A percentile compares a stretch with the other conserved stretches of the same genome.
Evolutionary conservation across 2,113 vertebrate species (phyloP).

Genomic region (Rousettus leschenaultii): DNA sequence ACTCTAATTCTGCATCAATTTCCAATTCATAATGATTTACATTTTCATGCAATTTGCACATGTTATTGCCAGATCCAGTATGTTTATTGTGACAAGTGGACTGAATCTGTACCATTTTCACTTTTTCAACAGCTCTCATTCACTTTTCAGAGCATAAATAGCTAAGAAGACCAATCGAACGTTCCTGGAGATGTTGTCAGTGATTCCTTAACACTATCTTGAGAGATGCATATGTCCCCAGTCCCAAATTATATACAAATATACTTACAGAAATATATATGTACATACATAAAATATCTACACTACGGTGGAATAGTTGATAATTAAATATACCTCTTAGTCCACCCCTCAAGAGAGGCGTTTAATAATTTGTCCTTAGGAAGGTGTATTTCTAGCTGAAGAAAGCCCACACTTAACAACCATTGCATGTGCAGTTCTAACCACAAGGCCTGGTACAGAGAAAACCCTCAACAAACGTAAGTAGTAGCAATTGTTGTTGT

Average conservation of each 20-base stretch:
- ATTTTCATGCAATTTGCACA: neutral
- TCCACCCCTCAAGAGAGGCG: neutral
- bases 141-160: neutral
- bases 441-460: neutral
- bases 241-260: neutral
- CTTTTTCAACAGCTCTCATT: neutral
- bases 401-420: neutral
- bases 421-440: neutral
- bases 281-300: neutral
- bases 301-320: neutral
- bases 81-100: neutral
- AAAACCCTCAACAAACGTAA: neutral
- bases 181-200: neutral
- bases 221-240: neutral
- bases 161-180: neutral
- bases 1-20: neutral
- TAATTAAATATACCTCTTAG: conserved; percentile 8
- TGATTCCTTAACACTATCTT: neutral
- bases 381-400: neutral
- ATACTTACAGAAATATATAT: neutral
- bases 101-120: neutral
- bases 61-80: neutral
- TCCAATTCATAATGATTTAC: conserved; percentile 8
- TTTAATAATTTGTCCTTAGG: neutral
- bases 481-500: neutral